Base-by-base conservation (phyloP, 2,888 invertebrate species). In the Drosophila paucipuncta region DNA sequence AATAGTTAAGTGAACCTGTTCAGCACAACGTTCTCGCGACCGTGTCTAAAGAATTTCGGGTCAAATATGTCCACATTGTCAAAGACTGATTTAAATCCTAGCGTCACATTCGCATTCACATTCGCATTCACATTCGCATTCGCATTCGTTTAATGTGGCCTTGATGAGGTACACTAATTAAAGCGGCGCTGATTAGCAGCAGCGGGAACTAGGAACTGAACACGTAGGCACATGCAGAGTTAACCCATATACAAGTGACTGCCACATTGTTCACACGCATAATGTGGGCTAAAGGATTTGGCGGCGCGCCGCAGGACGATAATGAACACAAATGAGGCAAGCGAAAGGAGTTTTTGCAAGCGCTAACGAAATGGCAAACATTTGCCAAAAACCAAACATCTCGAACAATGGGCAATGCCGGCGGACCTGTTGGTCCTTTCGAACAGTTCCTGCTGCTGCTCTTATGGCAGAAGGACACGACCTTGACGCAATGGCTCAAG, bases 221-320 rank as follows among this genome's bases (percentile, higher is more conserved):
- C 75, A 74, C 68, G 65, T 30, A 41, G 63, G 58, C 69, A 83
- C 90, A 85, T 90, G 85, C 61, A 62, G 78, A 65, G 74, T 50
- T 61, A 68, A 64, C 59, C 76, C 74, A 76, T 71, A 59, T 65
- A 82, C 85, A 91, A 90, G 87, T 87, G 82, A 91, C 66, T 85
- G 85, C 86, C 91, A 70, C 90, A 92, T 90, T 92, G 85, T 91
- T 92, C 90, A 80, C 92, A 92, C 92, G 92, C 91, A 92, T 82
- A 81, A 88, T 82, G 80, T 90, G 87, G 91, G 89, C 84, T 85
- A 74, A 70, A 79, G 80, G 83, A 89, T 86, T 75, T 87, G 91
- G 77, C 81, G 89, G 85, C 88, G 85, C 90, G 77, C 80, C 85
- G 82, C 89, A 90, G 90, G 88, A 83, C 87, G 80, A 79, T 90